Evolutionary conservation across 2,797 vertebrate species (phyloP).

Genomic region (Fratercula arctica): DNA sequence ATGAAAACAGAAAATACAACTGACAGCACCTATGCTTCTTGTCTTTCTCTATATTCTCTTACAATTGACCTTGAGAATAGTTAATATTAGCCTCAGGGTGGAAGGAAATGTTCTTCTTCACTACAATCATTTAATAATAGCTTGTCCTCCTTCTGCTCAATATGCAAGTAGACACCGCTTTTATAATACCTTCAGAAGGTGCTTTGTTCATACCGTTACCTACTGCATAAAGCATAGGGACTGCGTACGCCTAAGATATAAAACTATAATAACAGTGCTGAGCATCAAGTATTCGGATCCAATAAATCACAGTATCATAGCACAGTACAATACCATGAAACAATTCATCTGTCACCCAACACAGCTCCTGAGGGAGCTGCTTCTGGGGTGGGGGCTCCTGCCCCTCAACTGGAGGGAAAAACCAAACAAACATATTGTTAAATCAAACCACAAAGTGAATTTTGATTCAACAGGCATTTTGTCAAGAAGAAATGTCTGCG

Average conservation of each 20-base stretch:
- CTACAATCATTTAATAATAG: constrained; percentile 28
- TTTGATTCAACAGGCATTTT: constrained; percentile 66
- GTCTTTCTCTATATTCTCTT: constrained; percentile 43
- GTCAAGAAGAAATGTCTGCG: constrained; percentile 41
- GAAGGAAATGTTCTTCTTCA: constrained; percentile 8
- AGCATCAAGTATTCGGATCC: background rate
- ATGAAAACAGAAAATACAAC: constrained; percentile 52
- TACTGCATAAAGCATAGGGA: background rate
- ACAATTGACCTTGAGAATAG: constrained; percentile 62
- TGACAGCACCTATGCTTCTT: constrained; percentile 52
- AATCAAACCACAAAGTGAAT: constrained; percentile 6
- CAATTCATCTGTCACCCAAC: background rate
- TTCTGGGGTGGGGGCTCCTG: background rate
- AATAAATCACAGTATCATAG: background rate
- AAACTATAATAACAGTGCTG: background rate
- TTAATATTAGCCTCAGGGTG: constrained; percentile 47
- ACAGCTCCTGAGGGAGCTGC: background rate
- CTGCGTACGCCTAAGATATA: background rate
- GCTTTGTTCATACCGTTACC: background rate
- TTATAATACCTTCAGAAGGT: background rate
- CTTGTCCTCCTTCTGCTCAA: constrained; percentile 18
- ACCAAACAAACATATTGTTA: constrained; percentile 10
- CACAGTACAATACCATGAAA: background rate
- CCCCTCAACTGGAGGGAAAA: constrained; percentile 39
- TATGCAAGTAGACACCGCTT: constrained; percentile 12